Evolutionary conservation across 1,140 invertebrate genomes (phyloP).

Genomic region (Aphaenogaster floridana): DNA sequence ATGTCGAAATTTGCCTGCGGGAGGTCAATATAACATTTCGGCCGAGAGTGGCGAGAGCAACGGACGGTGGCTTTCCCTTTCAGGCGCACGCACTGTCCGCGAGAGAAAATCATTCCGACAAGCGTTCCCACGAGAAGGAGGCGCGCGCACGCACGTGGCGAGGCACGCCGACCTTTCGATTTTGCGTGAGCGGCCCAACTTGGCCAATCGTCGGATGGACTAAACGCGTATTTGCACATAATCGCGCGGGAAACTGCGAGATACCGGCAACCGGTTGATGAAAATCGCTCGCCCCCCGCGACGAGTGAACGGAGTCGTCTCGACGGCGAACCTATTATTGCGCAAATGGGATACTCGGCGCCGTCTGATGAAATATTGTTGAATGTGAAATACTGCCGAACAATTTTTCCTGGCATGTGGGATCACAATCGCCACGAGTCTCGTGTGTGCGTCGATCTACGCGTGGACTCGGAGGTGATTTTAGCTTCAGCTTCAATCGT

Average conservation of each 20-base stretch:
- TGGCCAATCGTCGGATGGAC: constrained; percentile 16
- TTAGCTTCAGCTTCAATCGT: background rate
- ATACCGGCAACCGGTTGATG: background rate
- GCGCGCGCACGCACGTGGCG: background rate
- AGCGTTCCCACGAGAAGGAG: constrained; percentile 60
- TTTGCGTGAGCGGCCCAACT: constrained; percentile 35
- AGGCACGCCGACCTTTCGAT: constrained; percentile 62
- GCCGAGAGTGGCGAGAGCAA: background rate
- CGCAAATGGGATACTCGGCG: background rate
- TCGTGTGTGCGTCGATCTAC: background rate
- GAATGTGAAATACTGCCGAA: constrained; percentile 16
- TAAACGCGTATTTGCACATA: constrained; percentile 9
- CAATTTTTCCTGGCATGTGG: constrained; percentile 24
- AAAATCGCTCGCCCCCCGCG: background rate
- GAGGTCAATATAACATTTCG: constrained; percentile 69
- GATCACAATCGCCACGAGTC: background rate
- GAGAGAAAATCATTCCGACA: constrained; percentile 47
- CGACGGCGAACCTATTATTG: constrained; percentile 25
- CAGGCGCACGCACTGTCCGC: constrained; percentile 39
- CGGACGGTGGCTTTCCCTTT: constrained; percentile 14
- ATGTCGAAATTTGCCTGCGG: constrained; percentile 74
- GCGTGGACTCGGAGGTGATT: constrained; percentile 17
- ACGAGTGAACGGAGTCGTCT: constrained; percentile 31
- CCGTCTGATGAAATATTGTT: constrained; percentile 32
- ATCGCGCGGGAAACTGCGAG: constrained; percentile 6